These are phyloP conservation scores for Agelas oroides DNA, from an alignment of 37 sponge, comb jelly and placozoan species.

Conservation along the genomic window DNA sequence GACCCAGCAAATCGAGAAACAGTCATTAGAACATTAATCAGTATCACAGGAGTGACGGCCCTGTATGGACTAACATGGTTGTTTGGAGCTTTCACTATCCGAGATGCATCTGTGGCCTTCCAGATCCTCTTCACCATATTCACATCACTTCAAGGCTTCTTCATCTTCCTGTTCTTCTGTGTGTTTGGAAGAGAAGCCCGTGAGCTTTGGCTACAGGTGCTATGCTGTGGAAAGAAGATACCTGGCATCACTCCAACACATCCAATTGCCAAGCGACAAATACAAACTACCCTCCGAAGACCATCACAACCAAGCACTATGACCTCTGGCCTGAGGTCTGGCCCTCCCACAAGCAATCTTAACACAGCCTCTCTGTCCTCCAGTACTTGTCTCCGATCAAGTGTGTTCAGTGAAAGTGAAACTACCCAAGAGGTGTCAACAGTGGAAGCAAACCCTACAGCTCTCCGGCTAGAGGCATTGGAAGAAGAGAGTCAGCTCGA, in stretches of 20 bases:
- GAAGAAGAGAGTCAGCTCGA: no score
- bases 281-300: no score
- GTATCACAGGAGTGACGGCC: conserved; percentile 6
- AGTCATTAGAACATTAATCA: background rate
- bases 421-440: no score
- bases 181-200: conserved; percentile 7
- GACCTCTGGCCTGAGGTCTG: no score
- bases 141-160: conserved; percentile 44
- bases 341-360: no score
- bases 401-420: no score
- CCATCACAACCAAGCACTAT: no score
- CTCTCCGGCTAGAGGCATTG: no score
- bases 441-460: no score
- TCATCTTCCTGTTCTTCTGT: conserved; percentile 41
- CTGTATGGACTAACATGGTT: conserved; percentile 65
- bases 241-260: background rate
- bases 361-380: no score
- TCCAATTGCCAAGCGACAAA: no score
- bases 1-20: background rate
- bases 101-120: background rate
- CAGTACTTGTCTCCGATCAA: no score
- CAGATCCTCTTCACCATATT: conserved; percentile 29
- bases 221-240: background rate
- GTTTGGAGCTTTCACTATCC: conserved; percentile 47
- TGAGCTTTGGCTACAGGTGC: conserved; percentile 9